Conservation (phyloP, 2,888 invertebrate species). For the Melinaea menophilus region DNA sequence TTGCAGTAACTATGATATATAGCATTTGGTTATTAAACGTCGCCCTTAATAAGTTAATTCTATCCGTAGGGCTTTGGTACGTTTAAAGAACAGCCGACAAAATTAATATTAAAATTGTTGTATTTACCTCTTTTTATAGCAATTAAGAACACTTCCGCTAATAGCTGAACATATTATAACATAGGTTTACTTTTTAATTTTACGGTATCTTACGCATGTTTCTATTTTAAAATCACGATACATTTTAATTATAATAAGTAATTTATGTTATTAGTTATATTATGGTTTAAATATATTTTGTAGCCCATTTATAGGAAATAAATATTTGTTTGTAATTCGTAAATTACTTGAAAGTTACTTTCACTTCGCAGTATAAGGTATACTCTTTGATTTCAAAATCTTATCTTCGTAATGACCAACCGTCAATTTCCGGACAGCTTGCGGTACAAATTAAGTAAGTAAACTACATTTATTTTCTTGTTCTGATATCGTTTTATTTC, state of each 20-base stretch:
- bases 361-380: too few species aligned
- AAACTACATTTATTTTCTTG: too few species aligned
- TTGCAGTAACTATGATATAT: conserved; percentile 46
- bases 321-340: too few species aligned
- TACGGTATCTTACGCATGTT: neutral
- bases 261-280: neutral
- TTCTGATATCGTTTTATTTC: too few species aligned
- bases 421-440: too few species aligned
- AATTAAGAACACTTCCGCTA: conserved; percentile 7
- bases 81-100: conserved; percentile 49
- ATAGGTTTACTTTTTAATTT: neutral
- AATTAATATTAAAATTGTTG: conserved; percentile 50
- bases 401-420: too few species aligned
- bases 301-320: too few species aligned
- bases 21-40: conserved; percentile 38
- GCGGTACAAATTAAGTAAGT: too few species aligned
- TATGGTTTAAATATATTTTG: too few species aligned
- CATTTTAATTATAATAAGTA: neutral
- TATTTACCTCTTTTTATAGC: conserved; percentile 46
- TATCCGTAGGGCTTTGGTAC: conserved; percentile 39
- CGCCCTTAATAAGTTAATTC: conserved; percentile 57
- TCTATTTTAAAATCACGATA: neutral
- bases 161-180: conserved; percentile 17
- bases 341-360: too few species aligned
- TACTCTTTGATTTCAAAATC: too few species aligned